phyloP scores from a whole-genome alignment of 2,113 vertebrate genomes.

The Poeciliopsis prolifica region DNA sequence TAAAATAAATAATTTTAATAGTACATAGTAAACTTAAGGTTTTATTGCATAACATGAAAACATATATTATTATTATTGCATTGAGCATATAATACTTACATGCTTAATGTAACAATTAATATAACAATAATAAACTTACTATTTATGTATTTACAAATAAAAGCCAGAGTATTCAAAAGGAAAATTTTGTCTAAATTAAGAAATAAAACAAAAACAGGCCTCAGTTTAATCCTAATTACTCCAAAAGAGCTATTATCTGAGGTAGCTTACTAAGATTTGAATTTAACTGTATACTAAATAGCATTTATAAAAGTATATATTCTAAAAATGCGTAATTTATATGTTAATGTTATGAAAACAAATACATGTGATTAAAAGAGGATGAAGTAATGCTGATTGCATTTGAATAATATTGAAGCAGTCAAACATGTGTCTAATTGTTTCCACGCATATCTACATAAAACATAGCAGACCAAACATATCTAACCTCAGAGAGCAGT shows the following conservation, averaged over 20 bases:
- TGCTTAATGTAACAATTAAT: no score
- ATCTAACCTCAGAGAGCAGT: neutral
- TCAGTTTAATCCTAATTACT: no score
- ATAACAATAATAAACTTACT: no score
- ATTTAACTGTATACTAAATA: neutral
- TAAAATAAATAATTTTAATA: no score
- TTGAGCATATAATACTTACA: no score
- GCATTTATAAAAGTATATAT: neutral
- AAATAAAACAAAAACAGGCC: no score
- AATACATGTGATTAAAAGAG: neutral
- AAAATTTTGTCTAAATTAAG: no score
- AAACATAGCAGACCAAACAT: neutral
- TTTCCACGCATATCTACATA: neutral
- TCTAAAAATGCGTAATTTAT: neutral
- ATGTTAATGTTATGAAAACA: neutral
- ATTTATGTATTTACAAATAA: no score
- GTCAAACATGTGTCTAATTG: neutral
- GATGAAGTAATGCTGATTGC: neutral
- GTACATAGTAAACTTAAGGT: no score
- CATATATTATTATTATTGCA: no score
- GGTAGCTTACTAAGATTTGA: neutral
- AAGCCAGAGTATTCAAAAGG: no score
- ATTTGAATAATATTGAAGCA: neutral
- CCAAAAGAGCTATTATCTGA: neutral
- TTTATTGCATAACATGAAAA: no score